Conservation (phyloP, 2,113 vertebrate species). For the Bucco capensis region DNA sequence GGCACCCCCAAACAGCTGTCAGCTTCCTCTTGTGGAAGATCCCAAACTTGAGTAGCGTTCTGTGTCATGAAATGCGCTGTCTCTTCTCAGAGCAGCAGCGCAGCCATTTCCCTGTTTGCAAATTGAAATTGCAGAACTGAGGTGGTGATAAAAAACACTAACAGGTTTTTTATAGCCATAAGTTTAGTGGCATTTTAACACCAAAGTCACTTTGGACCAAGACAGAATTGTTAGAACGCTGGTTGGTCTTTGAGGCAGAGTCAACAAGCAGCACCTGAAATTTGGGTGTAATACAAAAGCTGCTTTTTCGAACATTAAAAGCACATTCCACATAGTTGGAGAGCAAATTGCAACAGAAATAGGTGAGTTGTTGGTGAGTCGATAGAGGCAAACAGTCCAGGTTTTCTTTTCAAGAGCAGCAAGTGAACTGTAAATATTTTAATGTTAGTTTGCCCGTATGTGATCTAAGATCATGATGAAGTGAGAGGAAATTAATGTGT, state of each 20-base stretch:
- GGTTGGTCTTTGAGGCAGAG: background rate
- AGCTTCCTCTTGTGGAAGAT: background rate
- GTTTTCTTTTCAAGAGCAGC: constrained; percentile 69
- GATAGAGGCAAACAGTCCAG: constrained; percentile 65
- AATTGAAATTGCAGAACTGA: background rate
- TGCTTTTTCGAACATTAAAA: constrained; percentile 64
- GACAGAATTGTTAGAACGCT: background rate
- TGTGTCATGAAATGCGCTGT: background rate
- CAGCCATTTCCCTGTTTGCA: background rate
- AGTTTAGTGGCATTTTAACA: constrained; percentile 28
- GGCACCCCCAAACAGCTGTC: background rate
- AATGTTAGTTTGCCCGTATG: constrained; percentile 74
- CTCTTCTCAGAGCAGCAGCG: background rate
- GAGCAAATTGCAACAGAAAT: background rate
- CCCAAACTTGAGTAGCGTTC: background rate
- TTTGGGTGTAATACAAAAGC: constrained; percentile 44
- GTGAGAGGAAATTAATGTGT: constrained; percentile 52
- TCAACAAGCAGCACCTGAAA: constrained; percentile 24
- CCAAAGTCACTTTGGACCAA: constrained; percentile 36
- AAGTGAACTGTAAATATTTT: constrained; percentile 81
- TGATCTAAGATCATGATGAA: constrained; percentile 77
- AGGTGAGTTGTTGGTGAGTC: constrained; percentile 13
- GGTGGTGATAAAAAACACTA: constrained; percentile 14
- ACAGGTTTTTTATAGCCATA: background rate
- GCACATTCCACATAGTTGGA: constrained; percentile 78